Evolutionary conservation across 2,113 vertebrate species (phyloP), one percentile per base, ranked within the genome.

Genomic region (Rhadina sibilatrix): DNA sequence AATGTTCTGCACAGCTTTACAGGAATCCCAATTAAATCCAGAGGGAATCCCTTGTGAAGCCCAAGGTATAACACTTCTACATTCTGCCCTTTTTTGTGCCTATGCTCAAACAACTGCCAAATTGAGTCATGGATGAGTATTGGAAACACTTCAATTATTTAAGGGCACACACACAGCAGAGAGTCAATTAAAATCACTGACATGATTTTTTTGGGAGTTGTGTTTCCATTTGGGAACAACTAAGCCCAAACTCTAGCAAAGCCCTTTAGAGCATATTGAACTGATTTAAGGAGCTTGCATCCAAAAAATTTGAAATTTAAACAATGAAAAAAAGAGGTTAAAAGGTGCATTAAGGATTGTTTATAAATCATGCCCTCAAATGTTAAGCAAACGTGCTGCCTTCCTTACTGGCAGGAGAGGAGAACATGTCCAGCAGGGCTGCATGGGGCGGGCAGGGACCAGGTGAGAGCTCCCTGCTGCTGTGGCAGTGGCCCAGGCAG

Each of bases 231-330:
- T 97, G 96, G 95, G 97, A 97, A 71, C 85, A 95, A 94, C 61
- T 86, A 87, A 87, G 66, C 56, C 28, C 33, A 7, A 79, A 95
- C 93, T 93, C 81, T 94, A 96, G 69, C 72, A 93, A 87, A 94
- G 83, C 77, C 69, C 66, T 70, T 42, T 42, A 60, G 75, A 82
- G 54, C 92, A 87, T 77, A 92, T 81, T 97, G 96, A 97, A 97
- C 79, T 96, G 94, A 96, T 97, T 83, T 95, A 86, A 93, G 86
- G 70, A 79, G 69, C 83, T 95, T 80, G 85, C 52, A 82, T 91
- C 86, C 92, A 95, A 96, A 91, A 97, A 96, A 90, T 56, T 30
- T 74, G 78, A 95, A 97, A 96, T 91, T 92, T 81, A 96, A 95
- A 90, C 89, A 87, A 91, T 42, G 71, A 93, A 95, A 63, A 87